Evolutionary conservation across 2,888 invertebrate species (phyloP).

Genomic region (Morpho helenor): DNA sequence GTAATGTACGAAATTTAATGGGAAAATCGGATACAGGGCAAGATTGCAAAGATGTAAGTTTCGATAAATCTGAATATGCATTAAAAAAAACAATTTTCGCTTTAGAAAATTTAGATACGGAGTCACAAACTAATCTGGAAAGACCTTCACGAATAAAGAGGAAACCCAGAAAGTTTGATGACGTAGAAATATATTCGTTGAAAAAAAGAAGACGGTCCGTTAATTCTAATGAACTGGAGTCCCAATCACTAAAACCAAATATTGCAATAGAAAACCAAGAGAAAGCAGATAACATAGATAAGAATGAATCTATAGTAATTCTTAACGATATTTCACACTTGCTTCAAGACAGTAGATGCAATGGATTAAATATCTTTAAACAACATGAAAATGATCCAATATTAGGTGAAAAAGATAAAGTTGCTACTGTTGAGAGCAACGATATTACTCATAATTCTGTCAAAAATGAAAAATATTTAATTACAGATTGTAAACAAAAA

Average conservation of each 20-base stretch:
- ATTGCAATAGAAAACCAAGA: background rate
- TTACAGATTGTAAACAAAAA: too few relatives aligned
- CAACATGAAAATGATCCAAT: too few relatives aligned
- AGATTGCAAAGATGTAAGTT: slow-evolving; percentile 18
- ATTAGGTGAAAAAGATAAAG: too few relatives aligned
- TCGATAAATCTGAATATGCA: slow-evolving; percentile 30
- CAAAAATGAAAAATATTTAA: background rate
- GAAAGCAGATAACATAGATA: background rate
- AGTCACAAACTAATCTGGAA: slow-evolving; percentile 43
- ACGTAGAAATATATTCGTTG: slow-evolving; percentile 38
- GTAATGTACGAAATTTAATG: slow-evolving; percentile 50
- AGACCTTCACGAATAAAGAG: slow-evolving; percentile 58
- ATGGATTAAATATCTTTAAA: too few relatives aligned
- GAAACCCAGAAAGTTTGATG: slow-evolving; percentile 64
- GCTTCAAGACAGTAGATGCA: too few relatives aligned
- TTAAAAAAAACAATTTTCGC: slow-evolving; percentile 34
- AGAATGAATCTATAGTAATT: background rate
- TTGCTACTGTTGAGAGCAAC: background rate
- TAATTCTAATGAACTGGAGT: slow-evolving; percentile 17
- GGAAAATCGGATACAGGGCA: slow-evolving; percentile 26
- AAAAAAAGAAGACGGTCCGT: slow-evolving; percentile 42
- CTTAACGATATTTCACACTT: too few relatives aligned
- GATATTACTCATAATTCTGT: background rate
- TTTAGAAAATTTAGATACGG: slow-evolving; percentile 34
- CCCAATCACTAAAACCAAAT: too few relatives aligned